These are phyloP conservation scores for Apantesis nais DNA, from an alignment of 2,888 invertebrate genomes.

Conservation along the genomic window DNA sequence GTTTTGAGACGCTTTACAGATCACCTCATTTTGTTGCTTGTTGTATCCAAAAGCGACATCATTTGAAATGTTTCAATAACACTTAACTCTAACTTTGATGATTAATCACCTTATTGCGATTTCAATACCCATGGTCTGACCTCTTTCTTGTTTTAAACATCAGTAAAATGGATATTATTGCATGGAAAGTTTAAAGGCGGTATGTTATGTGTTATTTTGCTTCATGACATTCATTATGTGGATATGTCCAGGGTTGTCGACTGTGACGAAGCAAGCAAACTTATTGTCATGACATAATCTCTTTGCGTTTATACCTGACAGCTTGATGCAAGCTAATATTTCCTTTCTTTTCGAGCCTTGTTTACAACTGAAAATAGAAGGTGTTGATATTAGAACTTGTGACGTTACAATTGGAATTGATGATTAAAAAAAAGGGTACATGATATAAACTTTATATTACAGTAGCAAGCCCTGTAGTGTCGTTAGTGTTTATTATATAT, in stretches of 20 bases:
- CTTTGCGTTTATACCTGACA: constrained; percentile 77
- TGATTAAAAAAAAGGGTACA: too few relatives aligned
- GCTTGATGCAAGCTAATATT: constrained; percentile 78
- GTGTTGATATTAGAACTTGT: background rate
- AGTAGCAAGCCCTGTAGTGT: too few relatives aligned
- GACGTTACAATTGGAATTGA: too few relatives aligned
- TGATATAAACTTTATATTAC: too few relatives aligned
- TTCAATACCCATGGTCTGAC: background rate
- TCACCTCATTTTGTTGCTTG: too few relatives aligned
- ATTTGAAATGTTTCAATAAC: background rate
- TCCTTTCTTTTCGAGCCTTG: constrained; percentile 75
- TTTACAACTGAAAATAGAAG: constrained; percentile 65
- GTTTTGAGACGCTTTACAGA: too few relatives aligned
- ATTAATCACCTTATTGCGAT: background rate
- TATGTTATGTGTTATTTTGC: constrained; percentile 58
- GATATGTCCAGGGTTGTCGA: constrained; percentile 86
- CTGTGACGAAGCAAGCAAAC: constrained; percentile 86
- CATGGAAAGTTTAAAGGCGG: constrained; percentile 34
- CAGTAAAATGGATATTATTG: constrained; percentile 28
- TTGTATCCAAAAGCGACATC: too few relatives aligned
- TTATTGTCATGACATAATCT: constrained; percentile 73
- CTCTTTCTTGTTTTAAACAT: background rate
- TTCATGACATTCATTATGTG: constrained; percentile 85
- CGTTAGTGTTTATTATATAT: too few relatives aligned
- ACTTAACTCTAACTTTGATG: background rate